Evolutionary conservation across 2,113 vertebrate genomes (phyloP).

Genomic region (Malurus cyaneus): DNA sequence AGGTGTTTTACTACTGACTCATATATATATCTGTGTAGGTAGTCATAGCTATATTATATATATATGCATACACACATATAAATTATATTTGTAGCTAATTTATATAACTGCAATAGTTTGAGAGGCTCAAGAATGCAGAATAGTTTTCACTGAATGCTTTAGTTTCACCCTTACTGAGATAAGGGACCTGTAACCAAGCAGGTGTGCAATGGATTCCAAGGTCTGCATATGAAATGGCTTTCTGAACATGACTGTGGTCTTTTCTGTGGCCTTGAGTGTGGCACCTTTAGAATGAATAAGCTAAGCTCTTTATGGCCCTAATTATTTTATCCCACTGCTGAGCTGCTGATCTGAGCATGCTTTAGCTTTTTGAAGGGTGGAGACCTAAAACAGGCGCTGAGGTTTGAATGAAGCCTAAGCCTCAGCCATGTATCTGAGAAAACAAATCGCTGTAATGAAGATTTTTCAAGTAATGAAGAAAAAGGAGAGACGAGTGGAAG

Average conservation of each 20-base stretch:
- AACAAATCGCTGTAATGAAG: not conserved
- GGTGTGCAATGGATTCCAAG: not conserved
- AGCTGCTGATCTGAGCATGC: not conserved
- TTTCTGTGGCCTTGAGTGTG: not conserved
- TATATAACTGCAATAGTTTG: not conserved
- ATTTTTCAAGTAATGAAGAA: constrained; percentile 1
- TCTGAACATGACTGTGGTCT: not conserved
- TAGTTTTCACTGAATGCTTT: not conserved
- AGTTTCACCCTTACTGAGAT: not conserved
- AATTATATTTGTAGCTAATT: not conserved
- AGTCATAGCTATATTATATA: not conserved
- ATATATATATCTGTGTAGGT: not conserved
- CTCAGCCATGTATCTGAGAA: not conserved
- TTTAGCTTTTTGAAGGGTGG: not conserved
- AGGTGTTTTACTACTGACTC: not conserved
- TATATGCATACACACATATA: not conserved
- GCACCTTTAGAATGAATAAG: not conserved
- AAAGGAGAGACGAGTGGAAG: not conserved
- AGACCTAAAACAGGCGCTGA: not conserved
- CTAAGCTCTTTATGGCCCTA: not conserved
- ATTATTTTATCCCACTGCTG: not conserved
- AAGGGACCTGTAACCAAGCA: not conserved
- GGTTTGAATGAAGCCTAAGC: not conserved
- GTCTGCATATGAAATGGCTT: not conserved
- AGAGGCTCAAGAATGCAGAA: not conserved